Conservation (phyloP, 2,888 invertebrate genomes). For the Crepidodera aurea region DNA sequence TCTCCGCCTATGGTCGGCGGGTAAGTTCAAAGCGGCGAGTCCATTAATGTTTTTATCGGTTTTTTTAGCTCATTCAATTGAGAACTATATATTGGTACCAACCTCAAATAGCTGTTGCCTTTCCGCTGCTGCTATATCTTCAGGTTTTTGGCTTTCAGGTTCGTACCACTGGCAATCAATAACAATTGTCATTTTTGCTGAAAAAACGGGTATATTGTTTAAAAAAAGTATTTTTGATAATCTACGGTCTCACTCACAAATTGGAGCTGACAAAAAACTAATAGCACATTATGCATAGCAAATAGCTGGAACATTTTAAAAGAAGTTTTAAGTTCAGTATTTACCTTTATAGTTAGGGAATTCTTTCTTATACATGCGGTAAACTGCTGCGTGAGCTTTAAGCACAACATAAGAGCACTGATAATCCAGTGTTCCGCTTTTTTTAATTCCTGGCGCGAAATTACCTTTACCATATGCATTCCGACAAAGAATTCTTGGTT, state of each 20-base stretch:
- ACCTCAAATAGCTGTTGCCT: constrained; percentile 66
- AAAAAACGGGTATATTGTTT: constrained; percentile 7
- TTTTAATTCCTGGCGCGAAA: constrained; percentile 65
- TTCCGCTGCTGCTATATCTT: constrained; percentile 70
- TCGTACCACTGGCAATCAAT: constrained; percentile 37
- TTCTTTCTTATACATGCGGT: constrained; percentile 68
- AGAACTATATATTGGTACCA: too few relatives aligned
- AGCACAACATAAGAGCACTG: constrained; percentile 70
- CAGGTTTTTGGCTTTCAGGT: constrained; percentile 58
- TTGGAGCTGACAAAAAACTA: too few relatives aligned
- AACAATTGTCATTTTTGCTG: constrained; percentile 36
- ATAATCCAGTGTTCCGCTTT: constrained; percentile 70
- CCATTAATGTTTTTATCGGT: too few relatives aligned
- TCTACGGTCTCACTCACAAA: too few relatives aligned
- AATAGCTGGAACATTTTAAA: too few relatives aligned
- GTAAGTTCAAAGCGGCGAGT: too few relatives aligned
- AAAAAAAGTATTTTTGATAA: too few relatives aligned
- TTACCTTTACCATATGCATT: constrained; percentile 63
- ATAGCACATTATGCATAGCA: too few relatives aligned
- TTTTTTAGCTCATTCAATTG: too few relatives aligned
- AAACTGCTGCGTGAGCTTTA: constrained; percentile 73
- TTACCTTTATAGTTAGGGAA: constrained; percentile 61
- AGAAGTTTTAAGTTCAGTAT: too few relatives aligned
- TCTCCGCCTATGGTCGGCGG: too few relatives aligned
- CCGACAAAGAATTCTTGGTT: constrained; percentile 57